phyloP scores from a whole-genome alignment of 2,797 vertebrate genomes.

The Ctenopoma kingsleyae region DNA sequence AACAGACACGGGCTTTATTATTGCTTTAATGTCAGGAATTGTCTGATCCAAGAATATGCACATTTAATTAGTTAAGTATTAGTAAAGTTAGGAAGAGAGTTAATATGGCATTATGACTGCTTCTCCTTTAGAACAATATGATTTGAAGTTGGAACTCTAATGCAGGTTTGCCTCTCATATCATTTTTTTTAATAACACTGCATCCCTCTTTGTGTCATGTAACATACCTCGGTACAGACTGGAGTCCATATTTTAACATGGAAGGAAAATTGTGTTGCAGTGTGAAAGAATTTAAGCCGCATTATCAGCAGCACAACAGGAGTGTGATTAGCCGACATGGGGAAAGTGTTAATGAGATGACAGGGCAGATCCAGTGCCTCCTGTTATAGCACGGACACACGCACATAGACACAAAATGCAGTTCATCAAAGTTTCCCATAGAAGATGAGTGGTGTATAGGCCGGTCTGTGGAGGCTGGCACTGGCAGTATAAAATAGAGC shows the following conservation, averaged over 20 bases:
- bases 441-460: conserved; percentile 59
- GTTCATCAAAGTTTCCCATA: conserved; percentile 69
- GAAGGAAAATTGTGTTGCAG: conserved; percentile 11
- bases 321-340: conserved; percentile 76
- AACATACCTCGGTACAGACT: conserved; percentile 16
- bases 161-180: conserved; percentile 8
- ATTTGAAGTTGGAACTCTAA: conserved; percentile 30
- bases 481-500: conserved; percentile 59
- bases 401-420: conserved; percentile 51
- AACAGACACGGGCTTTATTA: too few species aligned
- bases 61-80: not conserved
- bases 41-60: too few species aligned
- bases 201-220: conserved; percentile 34
- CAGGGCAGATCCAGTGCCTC: conserved; percentile 46
- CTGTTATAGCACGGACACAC: conserved; percentile 44
- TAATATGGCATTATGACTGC: conserved; percentile 5
- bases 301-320: conserved; percentile 58
- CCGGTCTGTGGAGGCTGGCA: conserved; percentile 46
- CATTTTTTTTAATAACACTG: conserved; percentile 16
- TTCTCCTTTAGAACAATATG: conserved; percentile 16
- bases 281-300: conserved; percentile 34
- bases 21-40: too few species aligned
- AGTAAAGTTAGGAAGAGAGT: not conserved
- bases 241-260: conserved; percentile 3
- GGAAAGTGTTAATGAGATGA: conserved; percentile 78